Evolutionary conservation across 35 echinoderm and acorn worm genomes (phyloP).

Genomic region (Hemicentrotus pulcherrimus): DNA sequence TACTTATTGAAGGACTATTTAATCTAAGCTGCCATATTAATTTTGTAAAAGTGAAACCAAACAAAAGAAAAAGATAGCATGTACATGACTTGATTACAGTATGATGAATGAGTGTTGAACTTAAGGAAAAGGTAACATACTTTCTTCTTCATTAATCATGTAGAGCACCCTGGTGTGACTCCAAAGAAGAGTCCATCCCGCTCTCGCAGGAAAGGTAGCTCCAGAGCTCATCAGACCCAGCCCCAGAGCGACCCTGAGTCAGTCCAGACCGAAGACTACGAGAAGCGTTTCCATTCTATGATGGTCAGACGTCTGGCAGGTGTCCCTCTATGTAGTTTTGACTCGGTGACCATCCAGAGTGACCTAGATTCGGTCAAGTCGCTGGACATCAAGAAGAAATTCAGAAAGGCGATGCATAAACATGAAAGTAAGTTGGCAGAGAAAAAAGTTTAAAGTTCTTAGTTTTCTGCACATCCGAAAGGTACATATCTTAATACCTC

Average conservation of each 20-base stretch:
- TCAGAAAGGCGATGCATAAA: slow-evolving; percentile 59
- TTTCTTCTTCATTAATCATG: neutral
- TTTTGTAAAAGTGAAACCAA: too few relatives aligned
- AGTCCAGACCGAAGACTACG: slow-evolving; percentile 91
- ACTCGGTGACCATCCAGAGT: slow-evolving; percentile 76
- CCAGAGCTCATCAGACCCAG: neutral
- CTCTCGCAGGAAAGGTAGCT: neutral
- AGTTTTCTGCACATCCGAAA: too few relatives aligned
- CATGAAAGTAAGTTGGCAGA: neutral
- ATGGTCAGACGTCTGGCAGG: slow-evolving; percentile 93
- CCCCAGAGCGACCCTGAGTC: slow-evolving; percentile 71
- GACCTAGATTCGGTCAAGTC: slow-evolving; percentile 86
- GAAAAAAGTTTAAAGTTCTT: too few relatives aligned
- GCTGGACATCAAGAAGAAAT: slow-evolving; percentile 58
- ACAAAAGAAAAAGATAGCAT: too few relatives aligned
- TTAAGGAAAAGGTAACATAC: neutral
- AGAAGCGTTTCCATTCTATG: slow-evolving; percentile 76
- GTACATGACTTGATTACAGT: too few relatives aligned
- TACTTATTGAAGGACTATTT: too few relatives aligned
- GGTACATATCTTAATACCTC: too few relatives aligned
- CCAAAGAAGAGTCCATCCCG: slow-evolving; percentile 24
- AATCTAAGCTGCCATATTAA: too few relatives aligned
- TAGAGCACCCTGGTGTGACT: slow-evolving; percentile 9
- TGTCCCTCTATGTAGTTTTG: slow-evolving; percentile 72
- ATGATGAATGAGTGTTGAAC: too few relatives aligned